Percentiles rank a stretch among this genome's conserved stretches.
These are phyloP conservation scores for Aricia agestis DNA, from an alignment of 1,140 invertebrate species.

Conservation along the genomic window DNA sequence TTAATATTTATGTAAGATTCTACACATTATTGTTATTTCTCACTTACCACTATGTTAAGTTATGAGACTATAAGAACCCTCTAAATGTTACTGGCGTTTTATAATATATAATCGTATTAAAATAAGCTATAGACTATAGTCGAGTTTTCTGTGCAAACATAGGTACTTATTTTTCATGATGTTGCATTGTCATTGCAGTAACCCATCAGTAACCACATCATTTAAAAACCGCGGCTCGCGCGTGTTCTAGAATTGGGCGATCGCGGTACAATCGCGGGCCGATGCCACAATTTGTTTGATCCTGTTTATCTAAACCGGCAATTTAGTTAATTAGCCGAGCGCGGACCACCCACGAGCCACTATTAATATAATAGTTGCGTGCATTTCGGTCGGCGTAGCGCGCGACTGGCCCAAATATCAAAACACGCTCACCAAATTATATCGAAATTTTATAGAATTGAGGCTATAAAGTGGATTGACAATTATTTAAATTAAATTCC, in stretches of 20 bases:
- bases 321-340: slow-evolving; percentile 70
- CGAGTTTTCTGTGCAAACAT: too few species aligned
- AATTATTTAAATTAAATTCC: neutral
- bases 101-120: too few species aligned
- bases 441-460: neutral
- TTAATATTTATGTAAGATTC: too few species aligned
- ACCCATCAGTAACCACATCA: neutral
- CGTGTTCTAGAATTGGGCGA: neutral
- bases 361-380: slow-evolving; percentile 68
- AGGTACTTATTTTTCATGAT: too few species aligned
- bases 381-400: slow-evolving; percentile 46
- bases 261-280: slow-evolving; percentile 29
- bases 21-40: too few species aligned
- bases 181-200: neutral
- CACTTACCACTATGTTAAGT: too few species aligned
- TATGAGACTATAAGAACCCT: too few species aligned
- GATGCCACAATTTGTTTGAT: slow-evolving; percentile 64
- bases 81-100: too few species aligned
- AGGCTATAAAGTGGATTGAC: neutral
- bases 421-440: neutral
- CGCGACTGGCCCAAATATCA: neutral
- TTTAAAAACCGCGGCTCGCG: neutral
- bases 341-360: slow-evolving; percentile 67
- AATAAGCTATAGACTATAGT: too few species aligned
- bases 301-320: slow-evolving; percentile 68